Evolutionary conservation across 1,140 invertebrate genomes (phyloP), one percentile per base, ranked within the genome.

Genomic region (Sinella curviseta): DNA sequence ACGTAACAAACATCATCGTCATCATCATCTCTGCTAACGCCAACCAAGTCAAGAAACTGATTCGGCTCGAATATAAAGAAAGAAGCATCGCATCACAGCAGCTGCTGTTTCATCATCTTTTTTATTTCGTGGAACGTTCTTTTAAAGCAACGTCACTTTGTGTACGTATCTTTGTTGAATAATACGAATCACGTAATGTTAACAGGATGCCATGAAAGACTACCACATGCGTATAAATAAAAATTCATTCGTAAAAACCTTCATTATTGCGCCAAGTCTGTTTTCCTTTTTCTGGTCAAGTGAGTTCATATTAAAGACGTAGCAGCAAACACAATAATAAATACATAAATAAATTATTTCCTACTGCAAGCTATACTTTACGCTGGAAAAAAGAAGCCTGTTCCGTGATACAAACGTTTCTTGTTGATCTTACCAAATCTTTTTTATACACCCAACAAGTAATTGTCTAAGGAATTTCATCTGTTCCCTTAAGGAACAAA

Each of bases 261-360:
- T 60, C 8, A n/a, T n/a, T n/a, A n/a, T n/a, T n/a, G n/a, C n/a
- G n/a, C n/a, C n/a, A n/a, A 48, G 8, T 48, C 39, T 48, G 39
- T 48, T 48, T 48, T 20, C 39, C 39, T 48, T 48, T 48, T 60
- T 60, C 57, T 60, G 57, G 57, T 60, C 57, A 60, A 60, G 57
- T 60, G 57, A 60, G 57, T 60, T 60, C 24, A 60, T 26, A 26
- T 26, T 14, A 60, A 60, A 60, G 57, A 60, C 24, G 57, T 3
- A 48, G 20, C 39, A n/a, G n/a, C 39, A 48, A 20, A 48, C 39
- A 48, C 20, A 12, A 48, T n/a, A n/a, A n/a, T n/a, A n/a, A n/a
- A n/a, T n/a, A n/a, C n/a, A n/a, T n/a, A n/a, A n/a, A n/a, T 48
- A 48, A 48, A 48, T 48, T 48, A 48, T 48, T 48, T 8, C 39